Evolutionary conservation across 2,888 invertebrate genomes (phyloP), one percentile per base, ranked within the genome.

Genomic region (Taphrorychus bicolor): DNA sequence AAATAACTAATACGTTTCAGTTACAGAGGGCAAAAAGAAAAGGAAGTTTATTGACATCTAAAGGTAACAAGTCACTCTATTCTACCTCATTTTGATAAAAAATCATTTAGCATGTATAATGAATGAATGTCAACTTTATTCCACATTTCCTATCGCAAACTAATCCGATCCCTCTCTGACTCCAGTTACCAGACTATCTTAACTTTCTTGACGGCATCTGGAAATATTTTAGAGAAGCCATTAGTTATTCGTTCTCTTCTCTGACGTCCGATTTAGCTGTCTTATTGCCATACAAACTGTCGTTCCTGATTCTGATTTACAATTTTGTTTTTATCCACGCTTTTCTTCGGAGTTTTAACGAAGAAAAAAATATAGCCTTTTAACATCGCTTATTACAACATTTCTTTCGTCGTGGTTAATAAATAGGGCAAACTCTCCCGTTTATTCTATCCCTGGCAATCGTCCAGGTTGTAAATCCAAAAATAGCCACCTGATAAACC

Each of bases 401-500:
- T 48, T 32, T 19, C 48, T 48, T 48, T 62, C 54, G 54, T 62
- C 54, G 48, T 16, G 51, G 23, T 32, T 41, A 56, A 54, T 59
- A 66, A 66, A 66, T 60, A 66, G 66, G 54, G 54, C 53, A 59
- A 59, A 59, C 63, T 54, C 52, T 68, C 22, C 64, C 45, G 57
- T 48, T 62, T 40, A 49, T 24, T 40, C 61, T 24, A 51, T 61
- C 41, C 60, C 58, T 69, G 69, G 69, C 69, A 52, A 14, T 9
- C 24, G 41, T 59, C 69, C 69, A 69, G 57, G 19, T 56, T 42
- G 23, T 59, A 42, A 53, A 57, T 57, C 57, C 66, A 32, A 66
- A 69, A 69, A 69, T 69, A 69, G 58, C 66, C 48, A 52, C 58
- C 61, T 58, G 48, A 52, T 59, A 41, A 48, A 51, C 69, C 61